phyloP scores from a whole-genome alignment of 2,888 invertebrate species.

The Platerodrilus igneus region DNA sequence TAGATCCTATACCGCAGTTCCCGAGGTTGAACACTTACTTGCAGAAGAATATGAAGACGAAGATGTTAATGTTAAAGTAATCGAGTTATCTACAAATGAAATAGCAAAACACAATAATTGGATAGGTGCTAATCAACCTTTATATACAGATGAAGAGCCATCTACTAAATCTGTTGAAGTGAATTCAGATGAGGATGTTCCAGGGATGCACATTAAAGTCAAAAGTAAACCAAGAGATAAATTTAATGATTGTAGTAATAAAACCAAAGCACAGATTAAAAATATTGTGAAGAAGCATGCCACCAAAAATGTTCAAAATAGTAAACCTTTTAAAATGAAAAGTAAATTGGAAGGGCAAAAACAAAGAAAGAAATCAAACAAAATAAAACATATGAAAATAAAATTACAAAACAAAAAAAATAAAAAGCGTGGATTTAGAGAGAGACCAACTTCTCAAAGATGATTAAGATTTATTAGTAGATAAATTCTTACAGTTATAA shows the following conservation, averaged over 20 bases:
- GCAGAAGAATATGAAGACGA: slow-evolving; percentile 71
- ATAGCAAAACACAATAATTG: slow-evolving; percentile 66
- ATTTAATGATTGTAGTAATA: slow-evolving; percentile 31
- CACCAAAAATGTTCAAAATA: slow-evolving; percentile 68
- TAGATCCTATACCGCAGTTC: slow-evolving; percentile 65
- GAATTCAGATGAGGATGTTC: slow-evolving; percentile 41
- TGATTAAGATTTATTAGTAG: too few relatives aligned
- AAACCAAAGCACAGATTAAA: slow-evolving; percentile 65
- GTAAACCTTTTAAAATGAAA: slow-evolving; percentile 72
- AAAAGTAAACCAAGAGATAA: slow-evolving; percentile 24
- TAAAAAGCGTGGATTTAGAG: slow-evolving; percentile 11
- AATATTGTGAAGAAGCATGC: slow-evolving; percentile 66
- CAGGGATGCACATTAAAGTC: slow-evolving; percentile 50
- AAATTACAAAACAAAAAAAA: slow-evolving; percentile 43
- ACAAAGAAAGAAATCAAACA: slow-evolving; percentile 63
- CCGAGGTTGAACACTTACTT: slow-evolving; percentile 64
- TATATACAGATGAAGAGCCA: slow-evolving; percentile 36
- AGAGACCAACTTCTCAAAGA: too few relatives aligned
- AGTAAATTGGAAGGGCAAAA: slow-evolving; percentile 64
- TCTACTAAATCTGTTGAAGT: slow-evolving; percentile 33
- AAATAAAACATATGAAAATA: slow-evolving; percentile 45
- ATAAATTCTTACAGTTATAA: too few relatives aligned
- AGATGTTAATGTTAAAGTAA: slow-evolving; percentile 73
- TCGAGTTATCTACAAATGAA: slow-evolving; percentile 67
- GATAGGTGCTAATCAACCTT: slow-evolving; percentile 65